phyloP scores from a whole-genome alignment of 2,113 vertebrate species.

The Cyprinus carpio region DNA sequence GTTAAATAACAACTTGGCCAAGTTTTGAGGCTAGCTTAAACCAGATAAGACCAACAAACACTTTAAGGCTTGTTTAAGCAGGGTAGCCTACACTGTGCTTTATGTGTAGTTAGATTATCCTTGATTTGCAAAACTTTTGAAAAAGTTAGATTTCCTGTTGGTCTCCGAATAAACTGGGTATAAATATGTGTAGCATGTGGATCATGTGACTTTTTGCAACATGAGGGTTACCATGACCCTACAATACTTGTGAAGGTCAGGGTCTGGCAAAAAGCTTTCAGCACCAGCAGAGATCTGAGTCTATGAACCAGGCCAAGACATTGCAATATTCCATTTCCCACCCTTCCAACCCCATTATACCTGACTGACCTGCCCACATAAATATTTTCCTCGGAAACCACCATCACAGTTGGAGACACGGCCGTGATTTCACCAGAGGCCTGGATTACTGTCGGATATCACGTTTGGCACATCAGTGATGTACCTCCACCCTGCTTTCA shows the following conservation, averaged over 20 bases:
- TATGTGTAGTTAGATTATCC: neutral
- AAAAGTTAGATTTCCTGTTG: neutral
- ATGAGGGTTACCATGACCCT: neutral
- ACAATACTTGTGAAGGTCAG: constrained; percentile 4
- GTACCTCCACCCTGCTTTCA: constrained; percentile 24
- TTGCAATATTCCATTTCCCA: constrained; percentile 25
- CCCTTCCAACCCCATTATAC: constrained; percentile 39
- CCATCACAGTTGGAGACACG: constrained; percentile 42
- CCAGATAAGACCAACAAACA: neutral
- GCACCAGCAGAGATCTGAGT: constrained; percentile 8
- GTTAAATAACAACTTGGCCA: neutral
- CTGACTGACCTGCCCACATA: constrained; percentile 43
- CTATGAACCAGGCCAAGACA: constrained; percentile 17
- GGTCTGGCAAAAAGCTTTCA: constrained; percentile 18
- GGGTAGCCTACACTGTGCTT: neutral
- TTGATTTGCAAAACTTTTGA: neutral
- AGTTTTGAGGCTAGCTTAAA: neutral
- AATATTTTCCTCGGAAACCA: constrained; percentile 51
- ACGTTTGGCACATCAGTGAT: constrained; percentile 27
- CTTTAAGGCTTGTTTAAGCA: neutral
- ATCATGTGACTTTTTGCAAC: neutral
- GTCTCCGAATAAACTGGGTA: neutral
- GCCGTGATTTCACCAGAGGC: constrained; percentile 27
- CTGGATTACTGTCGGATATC: constrained; percentile 35
- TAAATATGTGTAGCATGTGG: neutral